Conservation (phyloP, 2,113 vertebrate species). For the Coturnix japonica region DNA sequence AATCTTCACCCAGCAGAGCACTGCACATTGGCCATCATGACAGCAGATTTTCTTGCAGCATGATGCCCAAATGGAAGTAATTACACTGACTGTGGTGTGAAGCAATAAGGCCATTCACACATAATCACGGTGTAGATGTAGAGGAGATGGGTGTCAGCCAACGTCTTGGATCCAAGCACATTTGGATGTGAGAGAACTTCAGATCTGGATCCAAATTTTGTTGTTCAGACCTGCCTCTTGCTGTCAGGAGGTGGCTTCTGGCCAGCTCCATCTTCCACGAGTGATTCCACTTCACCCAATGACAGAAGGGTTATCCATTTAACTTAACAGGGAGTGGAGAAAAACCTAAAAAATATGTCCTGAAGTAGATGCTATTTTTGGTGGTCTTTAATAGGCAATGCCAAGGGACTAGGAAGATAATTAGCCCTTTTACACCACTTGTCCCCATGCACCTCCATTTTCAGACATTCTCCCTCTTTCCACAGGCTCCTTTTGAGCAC, state of each 20-base stretch:
- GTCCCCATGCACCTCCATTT: slow-evolving; percentile 30
- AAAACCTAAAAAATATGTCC: not conserved
- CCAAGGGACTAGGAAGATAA: slow-evolving; percentile 50
- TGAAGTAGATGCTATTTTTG: slow-evolving; percentile 49
- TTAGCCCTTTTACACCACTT: slow-evolving; percentile 10
- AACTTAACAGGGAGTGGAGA: not conserved
- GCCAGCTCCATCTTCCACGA: slow-evolving; percentile 27
- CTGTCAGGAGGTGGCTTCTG: slow-evolving; percentile 51
- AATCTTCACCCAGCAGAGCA: not conserved
- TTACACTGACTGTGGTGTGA: not conserved
- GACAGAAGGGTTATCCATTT: slow-evolving; percentile 49
- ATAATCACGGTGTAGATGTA: slow-evolving; percentile 52
- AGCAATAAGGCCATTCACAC: slow-evolving; percentile 48
- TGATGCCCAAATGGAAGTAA: slow-evolving; percentile 56
- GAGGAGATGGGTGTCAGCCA: slow-evolving; percentile 50
- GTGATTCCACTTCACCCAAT: slow-evolving; percentile 37
- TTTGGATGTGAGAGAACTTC: slow-evolving; percentile 40
- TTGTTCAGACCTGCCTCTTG: slow-evolving; percentile 32
- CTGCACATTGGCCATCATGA: not conserved
- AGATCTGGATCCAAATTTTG: slow-evolving; percentile 59
- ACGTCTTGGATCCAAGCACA: slow-evolving; percentile 13
- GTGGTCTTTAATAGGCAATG: not conserved
- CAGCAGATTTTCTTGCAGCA: slow-evolving; percentile 48
- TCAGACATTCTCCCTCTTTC: slow-evolving; percentile 26
- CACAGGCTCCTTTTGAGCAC: not conserved